Base-by-base conservation (phyloP, 2,888 invertebrate species). In the Xestia xanthographa region DNA sequence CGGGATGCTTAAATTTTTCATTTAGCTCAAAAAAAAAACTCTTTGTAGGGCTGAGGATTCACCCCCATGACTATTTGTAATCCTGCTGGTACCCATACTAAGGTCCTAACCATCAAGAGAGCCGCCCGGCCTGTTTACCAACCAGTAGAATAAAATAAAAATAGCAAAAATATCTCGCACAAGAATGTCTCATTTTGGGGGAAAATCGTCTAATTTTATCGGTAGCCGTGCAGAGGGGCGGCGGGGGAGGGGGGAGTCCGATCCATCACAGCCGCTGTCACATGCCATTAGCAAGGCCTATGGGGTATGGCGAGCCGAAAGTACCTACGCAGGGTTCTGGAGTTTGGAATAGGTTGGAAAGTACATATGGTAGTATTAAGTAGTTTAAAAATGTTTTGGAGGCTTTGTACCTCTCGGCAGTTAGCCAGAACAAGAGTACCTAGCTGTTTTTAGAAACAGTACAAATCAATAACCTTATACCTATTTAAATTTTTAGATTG, bases 181-280 rank as follows among this genome's bases (percentile, higher is more conserved):
- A 87, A 89, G 87, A 90, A 90, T 90, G 88, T 89, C 88, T 88
- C 83, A 88, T 90, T 90, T 90, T 87, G 87, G 88, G 83, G 79
- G 86, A 89, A 92, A 92, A 89, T 89, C 87, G 80, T 90, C 90
- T 93, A 93, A 94, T 94, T 93, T 91, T 87, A 88, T 85, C 88
- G 87, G 84, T 82, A 86, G 83, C 79, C 78, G 77, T 82, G 72
- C 86, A 85, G 87, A 83, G 81, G 83, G 84, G 78, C 74, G 66
- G 41, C 77, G 77, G 82, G 81, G 86, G 87, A 87, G 85, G 88
- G 89, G 86, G 84, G 38, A 75, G 90, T 89, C 90, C 95, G 95
- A 96, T 96, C 96, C 94, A 95, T 96, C 96, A 96, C 93, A 86
- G 86, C 86, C 89, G 89, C 94, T 95, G 96, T 96, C 96, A 95